Conservation (phyloP, 2,113 vertebrate genomes). For the Parus major region DNA sequence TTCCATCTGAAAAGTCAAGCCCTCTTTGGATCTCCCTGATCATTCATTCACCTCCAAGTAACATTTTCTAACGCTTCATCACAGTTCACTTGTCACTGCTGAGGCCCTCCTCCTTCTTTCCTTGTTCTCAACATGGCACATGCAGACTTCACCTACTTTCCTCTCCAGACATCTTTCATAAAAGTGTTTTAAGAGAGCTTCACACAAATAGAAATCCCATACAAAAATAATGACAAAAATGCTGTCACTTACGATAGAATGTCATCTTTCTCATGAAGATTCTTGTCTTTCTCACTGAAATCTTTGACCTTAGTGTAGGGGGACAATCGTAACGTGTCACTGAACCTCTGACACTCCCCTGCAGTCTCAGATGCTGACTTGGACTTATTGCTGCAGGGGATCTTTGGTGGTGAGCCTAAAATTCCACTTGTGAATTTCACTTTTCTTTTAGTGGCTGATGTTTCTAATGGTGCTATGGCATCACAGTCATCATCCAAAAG, state of each 20-base stretch:
- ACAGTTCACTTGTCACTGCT: not conserved
- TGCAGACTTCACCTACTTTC: not conserved
- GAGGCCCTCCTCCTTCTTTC: not conserved
- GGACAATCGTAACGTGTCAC: not conserved
- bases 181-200: not conserved
- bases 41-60: not conserved
- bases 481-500: slow-evolving; percentile 68
- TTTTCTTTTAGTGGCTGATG: slow-evolving; percentile 61
- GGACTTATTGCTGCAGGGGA: not conserved
- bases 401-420: slow-evolving; percentile 68
- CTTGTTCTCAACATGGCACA: not conserved
- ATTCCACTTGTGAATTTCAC: slow-evolving; percentile 38
- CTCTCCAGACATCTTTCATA: not conserved
- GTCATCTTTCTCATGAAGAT: not conserved
- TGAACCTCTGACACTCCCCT: not conserved
- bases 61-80: not conserved
- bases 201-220: not conserved
- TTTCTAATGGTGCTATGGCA: not conserved
- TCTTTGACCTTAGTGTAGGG: not conserved
- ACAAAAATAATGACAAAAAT: not conserved
- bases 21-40: not conserved
- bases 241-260: not conserved
- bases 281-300: not conserved
- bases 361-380: not conserved
- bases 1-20: not conserved